phyloP scores from a whole-genome alignment of 2,113 vertebrate species.

The Falcunculus frontatus region DNA sequence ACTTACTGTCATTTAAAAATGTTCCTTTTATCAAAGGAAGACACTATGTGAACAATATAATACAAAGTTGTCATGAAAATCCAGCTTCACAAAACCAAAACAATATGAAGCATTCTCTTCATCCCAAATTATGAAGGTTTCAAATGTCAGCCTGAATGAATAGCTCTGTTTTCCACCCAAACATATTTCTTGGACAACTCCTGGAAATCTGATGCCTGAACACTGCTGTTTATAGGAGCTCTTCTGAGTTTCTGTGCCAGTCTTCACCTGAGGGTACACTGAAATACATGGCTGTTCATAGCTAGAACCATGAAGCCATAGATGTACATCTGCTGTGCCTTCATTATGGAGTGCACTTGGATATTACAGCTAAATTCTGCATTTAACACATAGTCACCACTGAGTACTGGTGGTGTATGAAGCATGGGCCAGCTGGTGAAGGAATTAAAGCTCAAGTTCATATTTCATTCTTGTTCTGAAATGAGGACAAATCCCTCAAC shows the following conservation, averaged over 20 bases:
- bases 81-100: not conserved
- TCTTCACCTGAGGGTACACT: not conserved
- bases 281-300: not conserved
- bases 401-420: not conserved
- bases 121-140: not conserved
- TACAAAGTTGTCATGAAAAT: not conserved
- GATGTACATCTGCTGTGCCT: not conserved
- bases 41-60: not conserved
- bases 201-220: constrained; percentile 23
- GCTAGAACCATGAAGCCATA: not conserved
- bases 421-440: not conserved
- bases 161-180: constrained; percentile 14
- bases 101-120: constrained; percentile 21
- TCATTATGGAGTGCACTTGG: not conserved
- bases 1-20: not conserved
- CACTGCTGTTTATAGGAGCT: not conserved
- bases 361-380: not conserved
- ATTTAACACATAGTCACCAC: not conserved
- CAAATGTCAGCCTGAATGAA: constrained; percentile 23
- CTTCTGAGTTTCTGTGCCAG: not conserved
- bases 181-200: constrained; percentile 1
- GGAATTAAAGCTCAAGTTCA: not conserved
- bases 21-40: not conserved
- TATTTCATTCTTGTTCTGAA: not conserved
- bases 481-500: not conserved